These are phyloP conservation scores for Etheostoma perlongum DNA, from an alignment of 2,797 vertebrate genomes.

Conservation along the genomic window DNA sequence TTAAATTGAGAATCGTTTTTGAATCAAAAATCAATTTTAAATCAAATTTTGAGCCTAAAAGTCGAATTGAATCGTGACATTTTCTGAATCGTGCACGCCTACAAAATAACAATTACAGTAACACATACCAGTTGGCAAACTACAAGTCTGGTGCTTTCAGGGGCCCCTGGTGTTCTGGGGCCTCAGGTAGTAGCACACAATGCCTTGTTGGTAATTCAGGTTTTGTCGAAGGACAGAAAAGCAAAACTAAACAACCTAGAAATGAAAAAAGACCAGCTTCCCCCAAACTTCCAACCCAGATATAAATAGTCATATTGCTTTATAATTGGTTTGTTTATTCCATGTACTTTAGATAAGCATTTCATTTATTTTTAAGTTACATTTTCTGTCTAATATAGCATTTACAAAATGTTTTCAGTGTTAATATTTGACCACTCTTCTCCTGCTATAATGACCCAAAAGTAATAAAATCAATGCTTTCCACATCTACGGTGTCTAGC, in stretches of 20 bases:
- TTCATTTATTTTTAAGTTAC: constrained; percentile 27
- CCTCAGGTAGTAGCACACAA: neutral
- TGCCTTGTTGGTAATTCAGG: neutral
- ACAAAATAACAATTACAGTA: neutral
- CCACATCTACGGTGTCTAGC: constrained; percentile 27
- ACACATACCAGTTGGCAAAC: neutral
- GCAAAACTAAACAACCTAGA: neutral
- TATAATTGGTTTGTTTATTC: constrained; percentile 7
- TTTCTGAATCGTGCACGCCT: too few relatives aligned
- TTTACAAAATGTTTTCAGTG: neutral
- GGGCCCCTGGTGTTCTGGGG: too few relatives aligned
- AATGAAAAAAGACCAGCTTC: neutral
- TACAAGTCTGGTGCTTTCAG: neutral
- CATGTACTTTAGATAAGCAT: constrained; percentile 23
- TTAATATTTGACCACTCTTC: constrained; percentile 50
- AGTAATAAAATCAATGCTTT: constrained; percentile 60
- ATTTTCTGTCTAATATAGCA: constrained; percentile 9
- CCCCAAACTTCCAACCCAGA: neutral
- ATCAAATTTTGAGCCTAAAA: too few relatives aligned
- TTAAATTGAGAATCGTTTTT: too few relatives aligned
- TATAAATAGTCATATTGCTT: neutral
- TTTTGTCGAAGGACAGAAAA: neutral
- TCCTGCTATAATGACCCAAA: constrained; percentile 51
- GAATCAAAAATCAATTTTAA: too few relatives aligned
- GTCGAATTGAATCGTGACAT: too few relatives aligned